Evolutionary conservation across 2,797 vertebrate species (phyloP).

Genomic region (Hydrocynus forskahlii): DNA sequence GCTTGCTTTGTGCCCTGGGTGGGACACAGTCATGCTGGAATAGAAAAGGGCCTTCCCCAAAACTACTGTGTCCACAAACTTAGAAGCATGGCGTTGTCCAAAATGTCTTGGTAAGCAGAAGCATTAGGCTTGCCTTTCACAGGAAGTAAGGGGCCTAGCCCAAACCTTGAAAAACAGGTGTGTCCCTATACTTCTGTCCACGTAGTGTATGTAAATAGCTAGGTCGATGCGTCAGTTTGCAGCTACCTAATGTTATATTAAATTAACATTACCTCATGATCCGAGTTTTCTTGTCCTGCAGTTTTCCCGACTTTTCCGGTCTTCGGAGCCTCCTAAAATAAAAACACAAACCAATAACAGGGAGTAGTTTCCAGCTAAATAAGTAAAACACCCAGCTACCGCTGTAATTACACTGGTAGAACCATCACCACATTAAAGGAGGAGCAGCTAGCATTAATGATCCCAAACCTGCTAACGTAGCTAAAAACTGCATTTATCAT

Average conservation of each 20-base stretch:
- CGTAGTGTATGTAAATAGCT: no score
- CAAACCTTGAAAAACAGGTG: no score
- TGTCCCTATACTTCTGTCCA: no score
- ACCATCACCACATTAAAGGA: neutral
- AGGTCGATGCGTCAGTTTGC: no score
- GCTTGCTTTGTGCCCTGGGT: no score
- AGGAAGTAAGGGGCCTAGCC: no score
- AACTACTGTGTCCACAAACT: no score
- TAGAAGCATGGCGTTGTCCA: no score
- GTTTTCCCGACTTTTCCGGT: constrained; percentile 80
- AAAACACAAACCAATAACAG: neutral
- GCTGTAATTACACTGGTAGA: neutral
- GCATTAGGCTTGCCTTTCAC: no score
- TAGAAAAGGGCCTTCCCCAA: no score
- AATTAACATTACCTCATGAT: constrained; percentile 76
- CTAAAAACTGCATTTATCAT: neutral
- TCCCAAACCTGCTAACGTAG: neutral
- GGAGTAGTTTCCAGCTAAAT: neutral
- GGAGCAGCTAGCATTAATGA: neutral
- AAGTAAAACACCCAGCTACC: neutral
- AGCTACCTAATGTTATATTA: neutral
- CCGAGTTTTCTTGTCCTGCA: constrained; percentile 78
- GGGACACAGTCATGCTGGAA: no score
- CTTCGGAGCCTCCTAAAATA: constrained; percentile 76
- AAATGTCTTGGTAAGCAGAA: no score